These are phyloP conservation scores for Apamea crenata DNA, from an alignment of 2,888 invertebrate genomes.

Conservation along the genomic window DNA sequence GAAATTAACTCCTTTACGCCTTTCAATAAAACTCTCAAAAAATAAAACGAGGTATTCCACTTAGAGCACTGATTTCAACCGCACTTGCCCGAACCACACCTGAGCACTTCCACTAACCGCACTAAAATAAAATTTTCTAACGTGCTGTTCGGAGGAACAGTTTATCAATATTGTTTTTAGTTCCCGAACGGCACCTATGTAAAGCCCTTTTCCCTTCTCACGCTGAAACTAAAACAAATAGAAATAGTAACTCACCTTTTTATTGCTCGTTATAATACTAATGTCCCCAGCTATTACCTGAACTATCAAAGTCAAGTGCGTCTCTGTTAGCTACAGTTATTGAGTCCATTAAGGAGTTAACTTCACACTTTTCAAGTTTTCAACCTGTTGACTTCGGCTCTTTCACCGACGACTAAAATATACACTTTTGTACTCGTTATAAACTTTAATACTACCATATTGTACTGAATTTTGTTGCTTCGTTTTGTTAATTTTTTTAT, in stretches of 20 bases:
- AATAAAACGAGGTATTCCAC: too few species aligned
- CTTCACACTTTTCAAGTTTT: slow-evolving; percentile 12
- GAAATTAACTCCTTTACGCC: not conserved
- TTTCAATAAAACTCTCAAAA: not conserved
- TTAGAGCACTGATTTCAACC: too few species aligned
- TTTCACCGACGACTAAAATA: slow-evolving; percentile 13
- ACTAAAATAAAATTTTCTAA: too few species aligned
- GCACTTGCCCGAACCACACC: too few species aligned
- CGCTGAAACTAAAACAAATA: not conserved
- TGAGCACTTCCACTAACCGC: too few species aligned
- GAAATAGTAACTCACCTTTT: not conserved
- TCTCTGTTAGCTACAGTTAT: slow-evolving; percentile 7
- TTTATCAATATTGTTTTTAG: too few species aligned
- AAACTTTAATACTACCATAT: slow-evolving; percentile 16
- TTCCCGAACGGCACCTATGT: too few species aligned
- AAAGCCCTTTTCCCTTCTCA: too few species aligned
- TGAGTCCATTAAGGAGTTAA: slow-evolving; percentile 8
- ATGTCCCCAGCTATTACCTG: not conserved
- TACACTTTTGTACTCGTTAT: slow-evolving; percentile 23
- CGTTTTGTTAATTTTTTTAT: not conserved
- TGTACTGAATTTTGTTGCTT: not conserved
- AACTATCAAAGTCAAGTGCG: slow-evolving; percentile 3
- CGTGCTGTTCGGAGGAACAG: too few species aligned
- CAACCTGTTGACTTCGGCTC: slow-evolving; percentile 23
- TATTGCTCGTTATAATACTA: not conserved